Evolutionary conservation across 2,113 vertebrate genomes (phyloP), one percentile per base, ranked within the genome.

Genomic region (Myotis yumanensis): DNA sequence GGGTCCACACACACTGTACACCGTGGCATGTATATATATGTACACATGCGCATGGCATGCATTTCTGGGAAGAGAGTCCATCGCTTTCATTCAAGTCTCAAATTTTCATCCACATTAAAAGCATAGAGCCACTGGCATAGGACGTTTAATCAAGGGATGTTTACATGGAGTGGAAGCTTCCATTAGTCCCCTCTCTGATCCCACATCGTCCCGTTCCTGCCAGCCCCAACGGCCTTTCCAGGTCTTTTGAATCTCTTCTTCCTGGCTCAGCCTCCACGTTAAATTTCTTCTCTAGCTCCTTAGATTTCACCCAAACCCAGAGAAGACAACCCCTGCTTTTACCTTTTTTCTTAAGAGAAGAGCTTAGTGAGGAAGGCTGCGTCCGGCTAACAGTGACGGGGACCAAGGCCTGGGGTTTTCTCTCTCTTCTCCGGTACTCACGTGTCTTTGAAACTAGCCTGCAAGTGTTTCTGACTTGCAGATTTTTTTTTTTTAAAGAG

Each of bases 131-230:
- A 3, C 28, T 86, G 43, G 4, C 30, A 35, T 71, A 32, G 69
- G 22, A 95, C 83, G 86, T 86, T 85, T 73, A 81, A 93, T 79
- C 62, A 69, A 86, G n/a, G 37, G 32, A 37, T 71, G 93, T 93
- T 57, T n/a, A n/a, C 40, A 86, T 37, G 4, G 40, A 72, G 35
- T 20, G 89, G 88, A 71, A 79, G 32, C 40, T 72, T 48, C 72
- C 52, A 40, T 40, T 23, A 35, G 62, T 30, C 16, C n/a, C 57
- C 76, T 52, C 62, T 84, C 35, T 23, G 46, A 59, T 22, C 17
- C 25, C 51, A 64, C 14, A 43, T 46, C 68, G 18, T 46, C 64
- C 15, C 43, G 54, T 73, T 54, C 72, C 79, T 5, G 9, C 32
- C 66, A 30, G 48, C 77, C 88, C 81, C 92, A 83, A 35, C 83